These are phyloP conservation scores for Pan paniscus DNA, from an alignment of 2,113 vertebrate genomes.

Conservation along the genomic window DNA sequence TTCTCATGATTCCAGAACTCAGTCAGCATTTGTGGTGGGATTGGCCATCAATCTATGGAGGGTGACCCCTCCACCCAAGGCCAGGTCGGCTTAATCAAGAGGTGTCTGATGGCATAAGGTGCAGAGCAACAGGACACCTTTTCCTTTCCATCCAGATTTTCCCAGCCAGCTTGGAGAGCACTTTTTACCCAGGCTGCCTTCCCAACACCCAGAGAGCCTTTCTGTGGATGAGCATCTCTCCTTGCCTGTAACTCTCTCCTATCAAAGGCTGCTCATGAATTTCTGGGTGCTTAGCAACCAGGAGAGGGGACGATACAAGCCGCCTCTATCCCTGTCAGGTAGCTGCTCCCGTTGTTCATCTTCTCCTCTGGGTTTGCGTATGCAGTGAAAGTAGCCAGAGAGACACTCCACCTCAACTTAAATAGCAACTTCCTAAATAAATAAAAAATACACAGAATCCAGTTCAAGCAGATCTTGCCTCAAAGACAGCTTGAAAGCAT, in stretches of 20 bases:
- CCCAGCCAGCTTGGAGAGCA: neutral
- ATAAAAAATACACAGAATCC: neutral
- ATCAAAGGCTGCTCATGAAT: conserved; percentile 70
- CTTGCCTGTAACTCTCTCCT: conserved; percentile 62
- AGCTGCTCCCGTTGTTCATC: conserved; percentile 66
- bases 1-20: neutral
- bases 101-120: neutral
- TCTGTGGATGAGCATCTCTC: conserved; percentile 72
- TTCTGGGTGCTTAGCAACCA: conserved; percentile 83
- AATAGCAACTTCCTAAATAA: neutral
- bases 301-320: conserved; percentile 64
- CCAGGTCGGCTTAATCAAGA: neutral
- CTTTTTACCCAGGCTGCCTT: neutral
- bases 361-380: conserved; percentile 66
- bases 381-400: conserved; percentile 69
- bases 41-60: neutral
- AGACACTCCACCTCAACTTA: conserved; percentile 55
- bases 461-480: conserved; percentile 61
- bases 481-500: conserved; percentile 62
- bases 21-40: neutral
- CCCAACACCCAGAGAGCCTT: conserved; percentile 62
- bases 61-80: neutral
- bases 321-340: conserved; percentile 66
- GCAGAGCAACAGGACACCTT: neutral
- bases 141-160: neutral